Conservation (phyloP, 1,140 invertebrate species). For the Drosophila kikkawai region DNA sequence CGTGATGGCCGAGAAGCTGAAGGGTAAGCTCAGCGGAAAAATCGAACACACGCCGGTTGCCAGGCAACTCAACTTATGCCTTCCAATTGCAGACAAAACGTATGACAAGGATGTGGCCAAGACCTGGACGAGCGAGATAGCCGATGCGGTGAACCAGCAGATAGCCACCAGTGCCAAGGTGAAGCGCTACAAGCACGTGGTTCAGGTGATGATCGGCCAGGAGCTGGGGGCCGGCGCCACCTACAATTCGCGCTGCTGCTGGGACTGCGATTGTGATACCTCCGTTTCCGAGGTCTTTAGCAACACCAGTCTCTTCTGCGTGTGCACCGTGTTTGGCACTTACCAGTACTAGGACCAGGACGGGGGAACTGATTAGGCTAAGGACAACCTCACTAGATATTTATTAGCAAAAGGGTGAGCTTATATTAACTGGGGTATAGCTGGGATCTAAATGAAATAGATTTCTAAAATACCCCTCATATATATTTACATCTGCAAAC, state of each 20-base stretch:
- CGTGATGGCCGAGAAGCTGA: conserved; percentile 64
- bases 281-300: conserved; percentile 67
- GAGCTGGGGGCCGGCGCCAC: conserved; percentile 65
- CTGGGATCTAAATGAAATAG: neutral
- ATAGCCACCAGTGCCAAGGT: conserved; percentile 62
- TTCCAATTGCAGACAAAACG: conserved; percentile 47
- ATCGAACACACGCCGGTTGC: conserved; percentile 43
- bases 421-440: neutral
- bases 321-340: conserved; percentile 69
- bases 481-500: conserved; percentile 53
- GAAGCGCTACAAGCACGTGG: conserved; percentile 71
- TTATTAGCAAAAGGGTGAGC: conserved; percentile 61
- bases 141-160: conserved; percentile 68
- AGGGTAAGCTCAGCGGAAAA: conserved; percentile 44
- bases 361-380: conserved; percentile 22
- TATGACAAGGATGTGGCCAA: conserved; percentile 64
- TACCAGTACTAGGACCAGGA: conserved; percentile 57
- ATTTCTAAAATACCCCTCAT: neutral
- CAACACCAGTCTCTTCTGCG: conserved; percentile 71
- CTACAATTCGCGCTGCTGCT: conserved; percentile 70
- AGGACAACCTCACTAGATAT: conserved; percentile 23
- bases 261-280: conserved; percentile 75
- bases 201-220: conserved; percentile 74
- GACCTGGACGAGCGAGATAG: conserved; percentile 64
- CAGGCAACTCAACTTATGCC: conserved; percentile 34